Base-by-base conservation (phyloP, 1,140 invertebrate genomes). In the Littorina saxatilis region DNA sequence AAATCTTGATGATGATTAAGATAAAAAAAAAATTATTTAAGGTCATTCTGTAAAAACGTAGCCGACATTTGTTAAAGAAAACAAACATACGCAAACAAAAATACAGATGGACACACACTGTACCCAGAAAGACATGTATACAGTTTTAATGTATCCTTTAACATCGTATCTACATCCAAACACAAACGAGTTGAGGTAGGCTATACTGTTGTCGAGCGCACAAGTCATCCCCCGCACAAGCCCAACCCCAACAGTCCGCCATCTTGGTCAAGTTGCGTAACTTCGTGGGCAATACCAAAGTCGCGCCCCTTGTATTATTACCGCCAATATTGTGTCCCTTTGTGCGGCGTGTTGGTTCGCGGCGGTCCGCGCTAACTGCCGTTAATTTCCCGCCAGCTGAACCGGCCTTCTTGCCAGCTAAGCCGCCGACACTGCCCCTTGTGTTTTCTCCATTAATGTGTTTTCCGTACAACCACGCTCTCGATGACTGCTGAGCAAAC, bases 401-500 rank as follows among this genome's bases (percentile, higher is more conserved):
- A 23, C 37, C 1, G 0, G 27, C 17, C 70, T 73, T 73, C 40
- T 73, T 73, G 23, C 1, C 23, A 29, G n/a, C 43, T 73, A 39
- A 73, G 40, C 70, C 70, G 70, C 17, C 70, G 40, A 0, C 9
- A 1, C 27, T 5, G 27, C 2, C n/a, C n/a, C 70, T 23, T 13
- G 40, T 73, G 70, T 73, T 73, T 73, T 73, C 70, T 73, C 43
- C 50, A 73, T 39, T 47, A 73, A 73, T 73, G 70, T 17, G 70
- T 73, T 29, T 50, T 73, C 70, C 70, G 70, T 50, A 73, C 40
- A 50, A 52, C 70, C 39, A 29, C 70, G n/a, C n/a, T 23, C 50
- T 29, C 66, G 15, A 68, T 32, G 9, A 13, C 13, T 3, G 61
- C 29, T 40, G 11, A n/a, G 43, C 43, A 73, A 73, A 73, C 70